A percentile compares a stretch with the other conserved stretches of the same genome.
These are phyloP conservation scores for Drosophila parvula DNA, from an alignment of 1,140 invertebrate species.

Conservation along the genomic window DNA sequence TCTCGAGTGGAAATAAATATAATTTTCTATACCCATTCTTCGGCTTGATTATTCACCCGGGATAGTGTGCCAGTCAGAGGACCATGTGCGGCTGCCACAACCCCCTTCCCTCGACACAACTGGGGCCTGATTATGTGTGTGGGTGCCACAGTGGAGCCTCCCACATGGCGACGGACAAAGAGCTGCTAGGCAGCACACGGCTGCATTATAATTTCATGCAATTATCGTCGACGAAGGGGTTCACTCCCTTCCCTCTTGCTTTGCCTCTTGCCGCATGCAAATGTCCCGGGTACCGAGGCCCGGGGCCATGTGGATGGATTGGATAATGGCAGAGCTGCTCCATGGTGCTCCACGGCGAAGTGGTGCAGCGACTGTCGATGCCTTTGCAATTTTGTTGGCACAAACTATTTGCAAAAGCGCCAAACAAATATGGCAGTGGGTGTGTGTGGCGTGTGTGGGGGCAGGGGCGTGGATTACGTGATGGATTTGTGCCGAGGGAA, in stretches of 20 bases:
- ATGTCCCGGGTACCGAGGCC: conserved; percentile 29
- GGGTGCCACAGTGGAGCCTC: conserved; percentile 53
- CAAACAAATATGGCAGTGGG: conserved; percentile 69
- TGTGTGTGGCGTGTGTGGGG: conserved; percentile 17
- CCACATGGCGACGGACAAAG: conserved; percentile 37
- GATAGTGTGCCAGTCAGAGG: conserved; percentile 40
- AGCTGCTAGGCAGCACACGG: conserved; percentile 33
- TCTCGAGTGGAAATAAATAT: conserved; percentile 41
- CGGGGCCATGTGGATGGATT: conserved; percentile 46
- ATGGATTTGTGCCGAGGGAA: conserved; percentile 36
- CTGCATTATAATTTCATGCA: conserved; percentile 83
- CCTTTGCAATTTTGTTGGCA: conserved; percentile 61
- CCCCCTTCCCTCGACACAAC: conserved; percentile 14
- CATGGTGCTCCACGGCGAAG: conserved; percentile 16
- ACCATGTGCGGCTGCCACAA: conserved; percentile 20
- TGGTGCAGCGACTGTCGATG: conserved; percentile 45
- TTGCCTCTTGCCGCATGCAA: conserved; percentile 42
- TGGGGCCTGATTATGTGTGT: conserved; percentile 37
- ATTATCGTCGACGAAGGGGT: conserved; percentile 69
- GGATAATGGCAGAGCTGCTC: conserved; percentile 38
- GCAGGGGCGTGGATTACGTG: conserved; percentile 57
- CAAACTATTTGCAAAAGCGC: conserved; percentile 64
- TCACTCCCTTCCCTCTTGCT: conserved; percentile 3
- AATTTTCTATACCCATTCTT: conserved; percentile 12
- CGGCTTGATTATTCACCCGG: conserved; percentile 13